A percentile compares a stretch with the other conserved stretches of the same genome.
These are phyloP conservation scores for Ephydatia muelleri DNA, from an alignment of 37 sponge, comb jelly and placozoan species.

Conservation along the genomic window DNA sequence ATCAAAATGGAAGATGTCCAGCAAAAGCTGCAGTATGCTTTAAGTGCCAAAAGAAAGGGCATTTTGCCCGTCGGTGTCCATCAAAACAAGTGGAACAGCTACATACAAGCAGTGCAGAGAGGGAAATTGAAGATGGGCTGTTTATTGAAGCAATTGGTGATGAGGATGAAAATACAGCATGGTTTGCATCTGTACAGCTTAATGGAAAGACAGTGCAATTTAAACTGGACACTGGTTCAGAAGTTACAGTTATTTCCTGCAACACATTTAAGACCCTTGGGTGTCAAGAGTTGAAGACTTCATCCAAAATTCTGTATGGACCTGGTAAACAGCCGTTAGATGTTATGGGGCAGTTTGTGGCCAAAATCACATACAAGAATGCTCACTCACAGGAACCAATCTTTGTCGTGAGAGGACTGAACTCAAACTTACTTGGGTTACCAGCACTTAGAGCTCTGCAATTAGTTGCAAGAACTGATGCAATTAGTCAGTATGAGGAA, in stretches of 20 bases:
- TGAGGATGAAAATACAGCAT: conserved; percentile 5
- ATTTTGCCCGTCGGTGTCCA: conserved; percentile 17
- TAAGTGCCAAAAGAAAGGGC: conserved; percentile 32
- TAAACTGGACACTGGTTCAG: conserved; percentile 70
- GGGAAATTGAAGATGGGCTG: not conserved
- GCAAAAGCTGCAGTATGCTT: conserved; percentile 27
- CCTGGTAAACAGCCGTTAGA: conserved; percentile 23
- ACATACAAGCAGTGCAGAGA: not conserved
- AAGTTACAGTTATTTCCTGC: conserved; percentile 51
- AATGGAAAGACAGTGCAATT: conserved; percentile 13
- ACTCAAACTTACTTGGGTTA: conserved; percentile 45
- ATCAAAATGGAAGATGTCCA: conserved; percentile 14
- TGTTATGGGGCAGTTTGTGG: conserved; percentile 32
- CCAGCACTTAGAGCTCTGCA: conserved; percentile 47
- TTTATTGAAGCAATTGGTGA: conserved; percentile 1
- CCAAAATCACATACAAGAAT: not conserved
- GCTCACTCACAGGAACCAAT: not conserved
- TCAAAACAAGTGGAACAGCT: conserved; percentile 20
- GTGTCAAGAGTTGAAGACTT: not conserved
- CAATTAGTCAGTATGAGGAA: not conserved
- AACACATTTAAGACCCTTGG: conserved; percentile 26
- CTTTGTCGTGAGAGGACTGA: conserved; percentile 37
- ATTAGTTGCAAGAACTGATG: conserved; percentile 18
- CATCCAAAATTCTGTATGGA: conserved; percentile 49
- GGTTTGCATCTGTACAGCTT: conserved; percentile 24